phyloP scores from a whole-genome alignment of 2,113 vertebrate genomes.

The Apteryx mantelli region DNA sequence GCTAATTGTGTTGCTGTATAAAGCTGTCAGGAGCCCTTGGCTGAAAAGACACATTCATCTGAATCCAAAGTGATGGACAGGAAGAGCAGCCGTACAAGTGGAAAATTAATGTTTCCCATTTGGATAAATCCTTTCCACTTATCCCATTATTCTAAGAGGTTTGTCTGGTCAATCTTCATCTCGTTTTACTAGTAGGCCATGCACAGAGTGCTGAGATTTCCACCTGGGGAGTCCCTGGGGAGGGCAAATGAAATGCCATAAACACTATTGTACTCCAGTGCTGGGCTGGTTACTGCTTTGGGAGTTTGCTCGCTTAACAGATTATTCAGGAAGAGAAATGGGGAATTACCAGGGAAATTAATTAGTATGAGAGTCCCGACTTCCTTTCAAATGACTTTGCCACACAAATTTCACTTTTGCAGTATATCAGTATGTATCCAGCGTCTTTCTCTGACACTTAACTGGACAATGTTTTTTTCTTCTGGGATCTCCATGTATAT shows the following conservation, averaged over 20 bases:
- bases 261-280: accelerated
- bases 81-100: background rate
- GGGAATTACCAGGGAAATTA: background rate
- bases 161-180: background rate
- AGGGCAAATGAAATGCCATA: background rate
- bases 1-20: background rate
- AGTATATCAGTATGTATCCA: background rate
- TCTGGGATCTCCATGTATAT: background rate
- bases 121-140: background rate
- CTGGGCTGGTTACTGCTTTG: background rate
- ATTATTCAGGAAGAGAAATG: background rate
- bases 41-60: background rate
- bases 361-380: background rate
- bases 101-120: background rate
- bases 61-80: background rate
- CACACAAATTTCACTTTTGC: background rate
- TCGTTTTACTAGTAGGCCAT: background rate
- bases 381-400: background rate
- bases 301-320: background rate
- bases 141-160: background rate
- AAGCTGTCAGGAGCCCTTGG: background rate
- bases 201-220: background rate
- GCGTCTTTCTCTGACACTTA: background rate
- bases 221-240: background rate
- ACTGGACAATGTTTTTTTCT: background rate